A percentile compares a stretch with the other conserved stretches of the same genome.
Conservation (phyloP, 2,888 invertebrate genomes). For the Amphimallon solstitiale region DNA sequence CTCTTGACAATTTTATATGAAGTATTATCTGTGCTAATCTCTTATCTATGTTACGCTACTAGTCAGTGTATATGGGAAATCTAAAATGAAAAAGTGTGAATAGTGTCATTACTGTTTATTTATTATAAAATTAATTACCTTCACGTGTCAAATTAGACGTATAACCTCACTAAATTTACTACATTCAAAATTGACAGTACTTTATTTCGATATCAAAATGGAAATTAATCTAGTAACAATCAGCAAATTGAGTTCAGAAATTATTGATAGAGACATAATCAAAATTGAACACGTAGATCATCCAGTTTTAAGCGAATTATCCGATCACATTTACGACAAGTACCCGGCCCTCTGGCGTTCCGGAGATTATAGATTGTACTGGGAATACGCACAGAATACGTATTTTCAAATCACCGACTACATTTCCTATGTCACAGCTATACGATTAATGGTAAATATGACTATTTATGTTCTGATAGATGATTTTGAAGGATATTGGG, state of each 20-base stretch:
- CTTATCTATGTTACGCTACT: no score
- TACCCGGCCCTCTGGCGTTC: constrained; percentile 43
- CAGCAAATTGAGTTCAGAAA: constrained; percentile 49
- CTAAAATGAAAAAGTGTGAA: not conserved
- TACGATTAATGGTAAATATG: constrained; percentile 44
- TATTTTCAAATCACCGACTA: constrained; percentile 51
- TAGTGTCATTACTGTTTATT: no score
- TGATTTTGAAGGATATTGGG: constrained; percentile 44
- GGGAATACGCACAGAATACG: constrained; percentile 47
- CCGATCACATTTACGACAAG: constrained; percentile 45
- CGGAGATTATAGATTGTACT: constrained; percentile 47
- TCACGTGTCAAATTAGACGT: not conserved
- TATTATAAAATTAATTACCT: not conserved
- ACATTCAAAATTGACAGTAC: constrained; percentile 20
- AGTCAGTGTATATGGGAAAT: no score
- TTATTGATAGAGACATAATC: constrained; percentile 42
- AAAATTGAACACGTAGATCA: constrained; percentile 33
- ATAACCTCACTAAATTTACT: not conserved
- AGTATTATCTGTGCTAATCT: no score
- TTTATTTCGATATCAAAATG: constrained; percentile 37
- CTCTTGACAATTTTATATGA: no score
- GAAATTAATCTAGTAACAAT: constrained; percentile 45
- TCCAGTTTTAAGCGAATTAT: constrained; percentile 41
- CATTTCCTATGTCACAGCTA: constrained; percentile 47
- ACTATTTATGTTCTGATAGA: constrained; percentile 46